Evolutionary conservation across 92 coral and sea anemone genomes (phyloP).

Genomic region (Epizoanthus stellaris): DNA sequence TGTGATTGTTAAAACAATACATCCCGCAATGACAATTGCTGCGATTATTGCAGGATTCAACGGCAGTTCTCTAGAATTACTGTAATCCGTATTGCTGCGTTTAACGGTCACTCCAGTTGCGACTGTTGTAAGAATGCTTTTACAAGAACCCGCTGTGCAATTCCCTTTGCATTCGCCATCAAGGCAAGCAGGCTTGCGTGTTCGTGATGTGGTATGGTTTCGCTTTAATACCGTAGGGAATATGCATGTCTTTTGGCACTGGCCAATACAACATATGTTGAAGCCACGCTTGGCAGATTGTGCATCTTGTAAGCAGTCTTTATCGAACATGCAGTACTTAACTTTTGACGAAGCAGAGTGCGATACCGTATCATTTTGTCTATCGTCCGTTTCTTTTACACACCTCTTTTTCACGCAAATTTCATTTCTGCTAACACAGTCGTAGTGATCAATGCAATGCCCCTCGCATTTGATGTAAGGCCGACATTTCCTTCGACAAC

Average conservation of each 20-base stretch:
- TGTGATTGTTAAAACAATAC: constrained; percentile 30
- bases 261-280: constrained; percentile 29
- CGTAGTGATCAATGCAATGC: constrained; percentile 30
- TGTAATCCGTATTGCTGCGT: neutral
- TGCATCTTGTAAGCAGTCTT: constrained; percentile 1
- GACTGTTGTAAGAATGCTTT: neutral
- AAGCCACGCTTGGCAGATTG: neutral
- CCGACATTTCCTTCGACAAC: constrained; percentile 12
- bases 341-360: too few species aligned
- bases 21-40: constrained; percentile 41
- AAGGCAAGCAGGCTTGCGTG: constrained; percentile 5
- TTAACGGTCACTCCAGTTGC: neutral
- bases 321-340: neutral
- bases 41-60: constrained; percentile 37
- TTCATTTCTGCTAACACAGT: constrained; percentile 15
- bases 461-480: constrained; percentile 13
- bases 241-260: constrained; percentile 7
- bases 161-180: neutral
- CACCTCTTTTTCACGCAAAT: constrained; percentile 32
- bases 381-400: neutral
- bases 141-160: neutral
- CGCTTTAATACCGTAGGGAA: neutral
- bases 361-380: neutral
- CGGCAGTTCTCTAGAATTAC: neutral
- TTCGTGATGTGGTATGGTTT: neutral